Evolutionary conservation across 2,797 vertebrate species (phyloP).

Genomic region (Urophycis tenuis): DNA sequence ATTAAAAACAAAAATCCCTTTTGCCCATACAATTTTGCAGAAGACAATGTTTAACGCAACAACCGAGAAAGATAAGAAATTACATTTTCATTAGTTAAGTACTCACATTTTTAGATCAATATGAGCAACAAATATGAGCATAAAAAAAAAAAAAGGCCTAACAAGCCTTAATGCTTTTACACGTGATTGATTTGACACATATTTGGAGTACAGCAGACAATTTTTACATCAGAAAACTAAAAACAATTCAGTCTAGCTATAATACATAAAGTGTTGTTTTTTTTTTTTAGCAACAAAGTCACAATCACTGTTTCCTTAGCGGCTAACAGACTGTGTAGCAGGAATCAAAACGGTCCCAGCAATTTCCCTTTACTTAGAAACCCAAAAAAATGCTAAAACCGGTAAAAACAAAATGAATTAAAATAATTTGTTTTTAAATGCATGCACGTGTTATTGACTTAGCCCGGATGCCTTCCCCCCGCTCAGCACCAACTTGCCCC

Average conservation of each 20-base stretch:
- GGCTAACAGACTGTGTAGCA: background rate
- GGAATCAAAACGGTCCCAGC: background rate
- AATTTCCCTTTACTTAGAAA: background rate
- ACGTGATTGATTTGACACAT: background rate
- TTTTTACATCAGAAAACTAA: no score
- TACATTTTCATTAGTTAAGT: background rate
- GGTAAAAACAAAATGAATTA: background rate
- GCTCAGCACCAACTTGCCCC: background rate
- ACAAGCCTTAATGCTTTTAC: background rate
- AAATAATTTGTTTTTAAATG: background rate
- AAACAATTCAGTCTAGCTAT: no score
- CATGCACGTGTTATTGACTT: background rate
- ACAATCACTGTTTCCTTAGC: background rate
- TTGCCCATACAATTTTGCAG: background rate
- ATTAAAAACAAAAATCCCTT: background rate
- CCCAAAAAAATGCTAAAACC: background rate
- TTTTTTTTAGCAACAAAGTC: background rate
- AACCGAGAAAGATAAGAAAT: background rate
- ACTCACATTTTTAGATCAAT: constrained; percentile 6
- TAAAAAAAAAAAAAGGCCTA: background rate
- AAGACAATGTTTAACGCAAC: background rate
- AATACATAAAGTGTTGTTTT: background rate
- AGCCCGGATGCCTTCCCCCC: background rate
- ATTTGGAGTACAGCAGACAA: background rate
- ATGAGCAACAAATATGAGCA: background rate